Conservation (phyloP, 2,797 vertebrate genomes). For the Hipposideros larvatus region DNA sequence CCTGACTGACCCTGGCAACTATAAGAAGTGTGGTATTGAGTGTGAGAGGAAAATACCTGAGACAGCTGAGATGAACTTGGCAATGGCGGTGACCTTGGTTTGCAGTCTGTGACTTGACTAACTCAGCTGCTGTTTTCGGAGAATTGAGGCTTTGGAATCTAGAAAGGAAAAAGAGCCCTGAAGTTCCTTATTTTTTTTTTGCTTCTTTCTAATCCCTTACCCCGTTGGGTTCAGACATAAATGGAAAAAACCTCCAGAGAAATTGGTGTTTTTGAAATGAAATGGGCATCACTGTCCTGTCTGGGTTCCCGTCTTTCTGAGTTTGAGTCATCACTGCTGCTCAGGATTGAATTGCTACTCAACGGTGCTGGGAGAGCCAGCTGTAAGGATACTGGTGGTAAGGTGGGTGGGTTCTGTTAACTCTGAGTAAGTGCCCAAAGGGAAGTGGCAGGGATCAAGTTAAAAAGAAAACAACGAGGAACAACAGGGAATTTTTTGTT, state of each 20-base stretch:
- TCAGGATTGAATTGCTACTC: not conserved
- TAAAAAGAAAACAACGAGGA: slow-evolving; percentile 64
- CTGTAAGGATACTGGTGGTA: not conserved
- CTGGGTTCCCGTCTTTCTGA: not conserved
- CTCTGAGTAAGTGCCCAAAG: slow-evolving; percentile 33
- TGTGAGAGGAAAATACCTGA: not conserved
- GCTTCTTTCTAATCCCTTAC: not conserved
- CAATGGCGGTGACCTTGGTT: slow-evolving; percentile 10
- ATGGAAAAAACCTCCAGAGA: not conserved
- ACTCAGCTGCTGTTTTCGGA: slow-evolving; percentile 32
- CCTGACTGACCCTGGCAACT: not conserved
- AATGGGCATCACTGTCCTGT: not conserved
- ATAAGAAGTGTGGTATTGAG: not conserved
- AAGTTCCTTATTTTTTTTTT: slow-evolving; percentile 27
- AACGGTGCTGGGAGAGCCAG: not conserved
- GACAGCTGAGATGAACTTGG: not conserved
- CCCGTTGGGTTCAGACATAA: not conserved
- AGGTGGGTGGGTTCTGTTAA: slow-evolving; percentile 49
- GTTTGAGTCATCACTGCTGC: not conserved
- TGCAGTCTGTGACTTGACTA: not conserved
- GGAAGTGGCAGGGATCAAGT: slow-evolving; percentile 57
- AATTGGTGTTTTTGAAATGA: not conserved
- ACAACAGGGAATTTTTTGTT: slow-evolving; percentile 52
- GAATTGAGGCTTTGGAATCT: slow-evolving; percentile 23
- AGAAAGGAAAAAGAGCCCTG: not conserved